Evolutionary conservation across 2,113 vertebrate genomes (phyloP).

Genomic region (Chloropsis cyanopogon): DNA sequence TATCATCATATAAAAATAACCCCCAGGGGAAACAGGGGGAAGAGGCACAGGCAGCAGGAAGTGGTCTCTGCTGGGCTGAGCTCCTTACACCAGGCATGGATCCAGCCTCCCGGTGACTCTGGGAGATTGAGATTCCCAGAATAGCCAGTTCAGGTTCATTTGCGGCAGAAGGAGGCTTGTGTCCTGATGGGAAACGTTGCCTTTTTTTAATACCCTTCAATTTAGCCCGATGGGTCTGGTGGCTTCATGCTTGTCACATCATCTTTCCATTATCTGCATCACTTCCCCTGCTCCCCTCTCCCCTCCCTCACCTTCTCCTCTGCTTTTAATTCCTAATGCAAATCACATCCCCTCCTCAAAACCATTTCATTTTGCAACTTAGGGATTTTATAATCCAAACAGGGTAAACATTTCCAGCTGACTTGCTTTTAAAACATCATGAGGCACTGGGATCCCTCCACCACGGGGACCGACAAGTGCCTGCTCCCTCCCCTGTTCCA

Average conservation of each 20-base stretch:
- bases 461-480: accelerated
- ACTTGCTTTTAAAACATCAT: neutral
- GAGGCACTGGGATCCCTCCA: neutral
- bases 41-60: neutral
- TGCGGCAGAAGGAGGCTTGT: neutral
- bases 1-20: neutral
- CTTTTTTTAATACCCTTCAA: conserved; percentile 37
- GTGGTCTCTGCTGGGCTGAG: neutral
- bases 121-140: conserved; percentile 31
- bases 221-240: conserved; percentile 14
- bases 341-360: conserved; percentile 17
- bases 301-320: conserved; percentile 5
- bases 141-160: conserved; percentile 36
- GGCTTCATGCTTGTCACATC: conserved; percentile 30
- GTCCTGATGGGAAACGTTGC: conserved; percentile 19
- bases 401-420: neutral
- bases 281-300: neutral
- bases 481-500: neutral
- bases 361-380: conserved; percentile 32
- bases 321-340: conserved; percentile 47
- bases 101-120: neutral
- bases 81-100: neutral
- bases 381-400: neutral
- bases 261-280: conserved; percentile 3
- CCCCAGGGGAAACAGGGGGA: neutral